Percentiles rank a stretch among this genome's conserved stretches.
phyloP scores from a whole-genome alignment of 1,140 invertebrate species.

The Brachionus rotundiformis region DNA sequence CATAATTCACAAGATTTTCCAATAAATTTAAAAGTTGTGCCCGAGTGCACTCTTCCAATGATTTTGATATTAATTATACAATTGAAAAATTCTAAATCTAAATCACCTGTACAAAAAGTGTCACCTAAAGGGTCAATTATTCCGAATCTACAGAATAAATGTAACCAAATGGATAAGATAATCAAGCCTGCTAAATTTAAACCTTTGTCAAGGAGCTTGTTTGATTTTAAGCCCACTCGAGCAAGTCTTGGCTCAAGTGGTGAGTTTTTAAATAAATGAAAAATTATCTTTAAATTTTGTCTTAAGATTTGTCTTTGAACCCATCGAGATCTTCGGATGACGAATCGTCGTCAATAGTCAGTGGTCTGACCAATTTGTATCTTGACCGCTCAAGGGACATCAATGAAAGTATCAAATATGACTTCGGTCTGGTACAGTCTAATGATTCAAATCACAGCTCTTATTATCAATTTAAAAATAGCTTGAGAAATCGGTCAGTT shows the following conservation, averaged over 20 bases:
- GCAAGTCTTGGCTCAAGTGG: slow-evolving; percentile 22
- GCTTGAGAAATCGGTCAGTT: background rate
- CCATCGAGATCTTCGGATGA: background rate
- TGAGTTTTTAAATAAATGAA: background rate
- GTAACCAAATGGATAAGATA: background rate
- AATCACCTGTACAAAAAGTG: background rate
- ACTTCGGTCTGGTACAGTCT: too few relatives aligned
- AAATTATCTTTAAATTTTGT: background rate
- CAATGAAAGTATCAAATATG: background rate
- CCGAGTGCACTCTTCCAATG: background rate
- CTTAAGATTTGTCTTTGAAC: background rate
- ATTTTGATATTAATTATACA: background rate
- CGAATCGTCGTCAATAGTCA: slow-evolving; percentile 30
- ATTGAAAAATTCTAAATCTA: background rate
- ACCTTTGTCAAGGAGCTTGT: background rate
- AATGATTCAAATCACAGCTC: background rate
- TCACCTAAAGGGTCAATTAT: background rate
- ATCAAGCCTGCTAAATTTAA: slow-evolving; percentile 26
- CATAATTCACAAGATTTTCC: background rate
- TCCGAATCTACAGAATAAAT: slow-evolving; percentile 12
- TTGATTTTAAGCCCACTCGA: background rate
- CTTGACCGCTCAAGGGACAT: background rate
- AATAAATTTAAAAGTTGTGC: background rate
- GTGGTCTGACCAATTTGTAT: slow-evolving; percentile 37
- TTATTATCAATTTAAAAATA: background rate